Base-by-base conservation (phyloP, 2,797 vertebrate species). In the Onychomys arenicola region DNA sequence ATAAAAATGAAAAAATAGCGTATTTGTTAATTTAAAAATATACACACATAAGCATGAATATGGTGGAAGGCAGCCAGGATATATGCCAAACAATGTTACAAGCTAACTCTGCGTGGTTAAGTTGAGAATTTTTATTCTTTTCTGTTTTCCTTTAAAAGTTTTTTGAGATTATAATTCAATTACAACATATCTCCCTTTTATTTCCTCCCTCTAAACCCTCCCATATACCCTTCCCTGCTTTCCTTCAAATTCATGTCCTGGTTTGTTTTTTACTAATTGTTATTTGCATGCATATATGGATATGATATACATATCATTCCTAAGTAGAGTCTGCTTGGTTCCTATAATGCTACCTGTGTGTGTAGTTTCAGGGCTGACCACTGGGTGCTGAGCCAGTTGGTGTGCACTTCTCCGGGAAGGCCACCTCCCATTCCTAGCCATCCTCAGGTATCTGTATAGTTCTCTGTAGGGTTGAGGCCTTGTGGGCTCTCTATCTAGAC, bases 51-150 rank as follows among this genome's bases (percentile, higher is more conserved):
- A 69, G 34, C 67, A 69, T 69, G 34, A 69, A n/a, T 34, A 69
- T 17, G 14, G 34, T 34, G 34, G 67, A 19, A 69, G 67, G 67
- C 7, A n/a, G 27, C 34, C 34, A 89, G 77, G 63, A 46, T 85
- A 69, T 69, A 94, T 67, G 67, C 65, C 67, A 76, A 37, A 63
- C 80, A 67, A 67, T 77, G 81, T 69, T 73, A 57, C 65, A 73
- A 69, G 49, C 43, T 88, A 46, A 78, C 81, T 87, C 34, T 61
- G 52, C n/a, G 1, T 29, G 23, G 77, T 57, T 19, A 92, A 40
- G 57, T 76, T 87, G 40, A 32, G 46, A 92, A 87, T 65, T 92
- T 63, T 71, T 85, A 55, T 40, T 96, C 16, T 73, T 77, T 84
- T 67, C 37, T 78, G 80, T 73, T 78, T 75, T 65, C 57, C 46